A percentile compares a stretch with the other conserved stretches of the same genome.
phyloP scores from a whole-genome alignment of 1,140 invertebrate genomes.

The Nautilus pompilius region DNA sequence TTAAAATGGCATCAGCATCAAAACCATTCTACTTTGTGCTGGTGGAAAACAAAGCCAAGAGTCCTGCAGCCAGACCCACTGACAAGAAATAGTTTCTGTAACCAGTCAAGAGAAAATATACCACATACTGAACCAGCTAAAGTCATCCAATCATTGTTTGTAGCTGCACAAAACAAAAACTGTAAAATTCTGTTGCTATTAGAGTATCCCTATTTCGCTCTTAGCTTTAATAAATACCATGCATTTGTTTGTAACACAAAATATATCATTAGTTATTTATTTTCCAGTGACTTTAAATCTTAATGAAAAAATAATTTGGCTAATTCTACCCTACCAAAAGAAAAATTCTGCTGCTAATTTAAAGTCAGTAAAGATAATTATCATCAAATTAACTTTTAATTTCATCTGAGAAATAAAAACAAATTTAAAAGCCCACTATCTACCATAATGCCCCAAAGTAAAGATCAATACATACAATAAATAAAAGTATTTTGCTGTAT shows the following conservation, averaged over 20 bases:
- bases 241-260: background rate
- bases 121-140: background rate
- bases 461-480: no score
- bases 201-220: background rate
- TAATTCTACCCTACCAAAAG: no score
- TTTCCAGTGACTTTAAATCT: background rate
- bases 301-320: no score
- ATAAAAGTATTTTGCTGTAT: no score
- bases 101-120: slow-evolving; percentile 52
- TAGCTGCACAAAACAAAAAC: slow-evolving; percentile 2
- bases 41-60: slow-evolving; percentile 88
- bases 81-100: slow-evolving; percentile 85
- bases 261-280: background rate
- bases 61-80: slow-evolving; percentile 76
- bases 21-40: slow-evolving; percentile 62
- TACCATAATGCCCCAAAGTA: no score
- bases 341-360: no score
- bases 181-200: no score
- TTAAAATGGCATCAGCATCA: background rate
- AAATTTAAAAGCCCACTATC: no score
- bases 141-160: background rate
- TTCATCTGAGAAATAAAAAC: no score
- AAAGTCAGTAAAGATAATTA: no score
- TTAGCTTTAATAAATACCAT: background rate
- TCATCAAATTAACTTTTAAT: no score